Evolutionary conservation across 2,888 invertebrate genomes (phyloP), one percentile per base, ranked within the genome.

Genomic region (Leptopilina syphax): DNA sequence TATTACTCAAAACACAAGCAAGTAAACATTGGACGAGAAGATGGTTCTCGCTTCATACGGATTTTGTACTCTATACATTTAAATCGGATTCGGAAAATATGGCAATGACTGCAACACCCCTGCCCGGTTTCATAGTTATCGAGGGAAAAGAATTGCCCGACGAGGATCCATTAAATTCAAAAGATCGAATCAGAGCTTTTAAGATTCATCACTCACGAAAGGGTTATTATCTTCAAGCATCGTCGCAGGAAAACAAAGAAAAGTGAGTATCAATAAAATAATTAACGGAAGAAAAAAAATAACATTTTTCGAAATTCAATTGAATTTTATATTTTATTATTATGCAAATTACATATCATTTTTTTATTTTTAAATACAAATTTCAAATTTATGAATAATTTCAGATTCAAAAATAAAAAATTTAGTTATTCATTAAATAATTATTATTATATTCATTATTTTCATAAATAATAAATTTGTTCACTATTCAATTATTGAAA

Each of bases 81-180:
- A 91, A 91, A 80, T 90, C 92, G n/a, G 92, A 92, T 9, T 89
- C 92, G 85, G 94, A 94, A 84, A 91, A 90, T 1, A 89, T 92
- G 88, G 94, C 94, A 9, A 89, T 94, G 86, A 93, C 93, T 0
- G 94, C 94, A 0, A 93, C 94, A n/a, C 94, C 94, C 0, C 91
- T 94, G 88, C 94, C 94, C 7, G 94, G 94, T 50, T 94, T 93
- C 85, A 89, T 91, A 10, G 93, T 94, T 8, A 91, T 92, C 41
- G 91, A 92, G 79, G 92, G 91, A 68, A 85, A 81, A 12, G 83
- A 89, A 76, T 82, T 92, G 10, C 84, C 88, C 5, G 91, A 91
- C 12, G 91, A 91, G 18, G 92, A 92, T 87, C 90, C 90, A 0
- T 85, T 92, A 5, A 89, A 87, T 81, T 79, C 83, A 0, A 90